Base-by-base conservation (phyloP, 2,797 vertebrate genomes). In the Pipistrellus pygmaeus region DNA sequence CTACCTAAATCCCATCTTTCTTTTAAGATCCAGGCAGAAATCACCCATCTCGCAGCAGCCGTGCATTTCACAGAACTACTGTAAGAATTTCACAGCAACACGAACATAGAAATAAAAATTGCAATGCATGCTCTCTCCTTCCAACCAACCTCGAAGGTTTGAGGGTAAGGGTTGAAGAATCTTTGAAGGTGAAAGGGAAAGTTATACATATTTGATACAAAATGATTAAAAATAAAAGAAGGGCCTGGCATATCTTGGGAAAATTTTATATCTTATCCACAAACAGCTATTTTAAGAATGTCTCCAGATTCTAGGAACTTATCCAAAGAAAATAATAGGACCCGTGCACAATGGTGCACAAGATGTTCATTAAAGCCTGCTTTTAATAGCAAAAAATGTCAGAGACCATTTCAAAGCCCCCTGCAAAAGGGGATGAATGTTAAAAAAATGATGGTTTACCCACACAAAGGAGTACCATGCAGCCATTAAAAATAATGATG, bases 401-500 rank as follows among this genome's bases (percentile, higher is more conserved):
- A 20, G 51, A 85, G 71, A 90, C 13, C 62, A 83, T 89, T 87
- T 75, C 27, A 85, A 72, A 32, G 11, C 88, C 71, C 38, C 71
- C 38, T 95, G 88, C 69, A 88, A 81, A 95, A 78, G 64, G 27
- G 17, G 30, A 84, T 55, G 2, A 9, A 17, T 41, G 44, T 66
- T 78, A 72, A 91, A 91, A 69, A 69, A 89, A 30, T 18, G 77
- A 73, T 71, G 51, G 9, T 77, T 95, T 81, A 72, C 14, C 17
- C 64, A 62, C 30, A 94, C 46, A 91, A 85, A 95, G 91, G 94
- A 96, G n/a, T 91, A 96, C 17, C 82, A 95, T 66, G 55, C 81
- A 95, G 38, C 55, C 88, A 86, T 95, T 94, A 91, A 95, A 96
- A 94, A 90, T 95, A 95, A 89, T 91, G 81, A 93, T 27, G 41